Conservation (phyloP, 2,113 vertebrate species). For the Pimephales promelas region DNA sequence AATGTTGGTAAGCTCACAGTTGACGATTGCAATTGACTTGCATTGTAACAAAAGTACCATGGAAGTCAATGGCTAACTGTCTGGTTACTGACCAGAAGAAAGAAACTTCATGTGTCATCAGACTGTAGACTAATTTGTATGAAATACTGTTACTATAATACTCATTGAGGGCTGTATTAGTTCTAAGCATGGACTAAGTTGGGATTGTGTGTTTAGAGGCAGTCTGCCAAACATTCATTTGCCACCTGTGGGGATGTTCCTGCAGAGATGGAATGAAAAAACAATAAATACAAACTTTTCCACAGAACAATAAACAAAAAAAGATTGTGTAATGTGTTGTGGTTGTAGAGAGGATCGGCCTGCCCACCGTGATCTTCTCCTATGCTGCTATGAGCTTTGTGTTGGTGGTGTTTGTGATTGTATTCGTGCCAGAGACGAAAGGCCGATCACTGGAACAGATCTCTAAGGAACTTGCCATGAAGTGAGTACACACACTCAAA, state of each 20-base stretch:
- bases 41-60: no score
- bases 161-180: no score
- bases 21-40: no score
- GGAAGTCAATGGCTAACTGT: no score
- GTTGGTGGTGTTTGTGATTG: constrained; percentile 84
- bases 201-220: constrained; percentile 21
- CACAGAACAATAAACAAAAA: background rate
- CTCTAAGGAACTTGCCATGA: constrained; percentile 87
- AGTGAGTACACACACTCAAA: constrained; percentile 74
- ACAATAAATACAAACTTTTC: constrained; percentile 9
- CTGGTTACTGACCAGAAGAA: no score
- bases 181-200: background rate
- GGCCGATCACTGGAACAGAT: constrained; percentile 92
- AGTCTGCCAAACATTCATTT: background rate
- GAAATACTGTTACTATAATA: no score
- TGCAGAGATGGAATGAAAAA: constrained; percentile 24
- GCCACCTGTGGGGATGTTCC: constrained; percentile 23
- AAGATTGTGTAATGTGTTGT: background rate
- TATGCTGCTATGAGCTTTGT: constrained; percentile 88
- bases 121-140: no score
- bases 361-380: constrained; percentile 88
- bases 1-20: no score
- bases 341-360: constrained; percentile 84
- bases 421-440: constrained; percentile 91
- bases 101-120: no score